A percentile compares a stretch with the other conserved stretches of the same genome.
Conservation (phyloP, 2,797 vertebrate genomes). For the Apodemus agrarius region DNA sequence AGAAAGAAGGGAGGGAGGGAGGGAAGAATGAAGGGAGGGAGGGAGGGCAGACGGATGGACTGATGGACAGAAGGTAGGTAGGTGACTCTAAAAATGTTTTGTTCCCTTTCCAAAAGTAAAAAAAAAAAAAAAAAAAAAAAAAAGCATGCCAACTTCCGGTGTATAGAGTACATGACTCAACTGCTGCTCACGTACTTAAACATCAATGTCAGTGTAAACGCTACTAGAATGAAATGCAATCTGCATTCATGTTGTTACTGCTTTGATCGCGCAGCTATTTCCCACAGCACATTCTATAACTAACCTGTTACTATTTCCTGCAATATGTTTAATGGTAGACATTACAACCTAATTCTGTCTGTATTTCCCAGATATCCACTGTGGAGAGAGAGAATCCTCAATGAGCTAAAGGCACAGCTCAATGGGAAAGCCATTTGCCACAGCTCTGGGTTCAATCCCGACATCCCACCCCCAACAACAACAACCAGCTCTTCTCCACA, state of each 20-base stretch:
- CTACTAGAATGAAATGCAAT: background rate
- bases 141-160: background rate
- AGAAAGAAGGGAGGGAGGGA: no score
- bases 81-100: background rate
- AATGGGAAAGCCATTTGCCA: background rate
- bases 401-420: background rate
- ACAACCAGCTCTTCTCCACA: background rate
- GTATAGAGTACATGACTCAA: background rate
- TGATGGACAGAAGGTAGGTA: background rate
- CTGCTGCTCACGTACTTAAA: background rate
- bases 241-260: background rate
- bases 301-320: constrained; percentile 36
- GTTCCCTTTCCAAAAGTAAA: background rate
- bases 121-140: background rate
- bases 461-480: background rate
- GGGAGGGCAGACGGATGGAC: no score
- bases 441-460: background rate
- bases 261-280: background rate
- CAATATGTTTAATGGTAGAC: background rate
- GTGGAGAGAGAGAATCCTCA: background rate
- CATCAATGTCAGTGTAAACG: background rate
- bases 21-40: rapidly evolving
- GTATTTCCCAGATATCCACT: background rate
- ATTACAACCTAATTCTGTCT: constrained; percentile 29
- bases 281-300: background rate